These are phyloP conservation scores for Thaumetopoea pityocampa DNA, from an alignment of 1,140 invertebrate genomes.

Conservation along the genomic window DNA sequence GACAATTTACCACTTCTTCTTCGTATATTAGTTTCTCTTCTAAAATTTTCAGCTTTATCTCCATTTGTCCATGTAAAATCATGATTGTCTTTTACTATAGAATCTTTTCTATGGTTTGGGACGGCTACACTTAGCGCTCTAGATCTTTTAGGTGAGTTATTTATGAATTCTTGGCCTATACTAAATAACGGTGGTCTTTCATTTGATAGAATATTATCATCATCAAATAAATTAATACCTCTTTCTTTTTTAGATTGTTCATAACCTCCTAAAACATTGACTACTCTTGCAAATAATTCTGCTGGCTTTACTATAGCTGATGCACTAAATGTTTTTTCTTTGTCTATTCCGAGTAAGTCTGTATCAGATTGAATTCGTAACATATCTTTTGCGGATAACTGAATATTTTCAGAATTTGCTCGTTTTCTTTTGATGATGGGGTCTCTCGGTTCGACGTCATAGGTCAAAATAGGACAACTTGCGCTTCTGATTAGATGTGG, in stretches of 20 bases:
- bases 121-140: conserved; percentile 74
- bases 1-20: conserved; percentile 63
- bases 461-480: conserved; percentile 79
- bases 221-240: conserved; percentile 80
- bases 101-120: conserved; percentile 62
- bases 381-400: conserved; percentile 67
- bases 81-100: conserved; percentile 51
- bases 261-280: conserved; percentile 83
- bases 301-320: conserved; percentile 82
- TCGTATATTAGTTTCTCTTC: conserved; percentile 72
- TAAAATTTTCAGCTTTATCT: conserved; percentile 77
- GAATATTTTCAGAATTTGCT: conserved; percentile 79
- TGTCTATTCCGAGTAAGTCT: conserved; percentile 85
- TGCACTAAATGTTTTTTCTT: conserved; percentile 83
- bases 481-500: conserved; percentile 66
- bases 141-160: conserved; percentile 63
- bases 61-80: conserved; percentile 83
- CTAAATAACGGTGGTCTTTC: conserved; percentile 78
- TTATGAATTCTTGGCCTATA: conserved; percentile 71
- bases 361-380: conserved; percentile 84
- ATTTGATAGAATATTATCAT: conserved; percentile 82
- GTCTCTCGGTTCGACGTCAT: conserved; percentile 71
- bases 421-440: conserved; percentile 76
- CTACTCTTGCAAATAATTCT: conserved; percentile 83
- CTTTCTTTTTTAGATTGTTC: conserved; percentile 64